Base-by-base conservation (phyloP, 2,797 vertebrate genomes). In the Sarcophilus harrisii region DNA sequence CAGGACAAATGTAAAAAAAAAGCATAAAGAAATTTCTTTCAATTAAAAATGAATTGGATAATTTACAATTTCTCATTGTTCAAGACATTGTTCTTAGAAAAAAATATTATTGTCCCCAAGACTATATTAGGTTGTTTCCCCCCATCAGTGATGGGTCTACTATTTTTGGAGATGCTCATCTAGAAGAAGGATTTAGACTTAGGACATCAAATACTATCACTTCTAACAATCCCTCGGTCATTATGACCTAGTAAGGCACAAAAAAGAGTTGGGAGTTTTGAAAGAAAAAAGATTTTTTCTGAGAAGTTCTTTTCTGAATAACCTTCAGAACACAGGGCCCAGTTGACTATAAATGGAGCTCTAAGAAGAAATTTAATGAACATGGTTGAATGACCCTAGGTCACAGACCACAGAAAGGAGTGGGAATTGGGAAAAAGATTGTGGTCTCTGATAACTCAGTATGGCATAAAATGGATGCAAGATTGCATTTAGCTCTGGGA, bases 61-160 rank as follows among this genome's bases (percentile, higher is more conserved):
- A 95, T 91, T 81, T 93, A 95, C 81, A 90, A 54, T n/a, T 94
- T 90, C 24, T 58, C 55, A 91, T 21, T 95, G 30, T 91, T 94
- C 52, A 81, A 45, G 90, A 60, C 62, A 6, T 49, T 92, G 4
- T n/a, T 52, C 45, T 94, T 54, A 52, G 92, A 93, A 81, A 91
- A 89, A 91, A 9, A 49, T 57, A 4, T 90, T 28, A 32, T 89
- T 92, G 9, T 38, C 29, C 27, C 45, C 38, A 32, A 58, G n/a
- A 29, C 91, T 38, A 58, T 27, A 24, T 9, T 45, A 6, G 73
- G 38, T 24, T 87, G 38, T 87, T 38, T 45, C 1, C 58, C 57
- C 54, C 32, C 54, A 32, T 29, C 14, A 49, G n/a, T 92, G 91
- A 66, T 49, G 49, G 21, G 52, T 18, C 30, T 45, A 52, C 62